A percentile compares a stretch with the other conserved stretches of the same genome.
phyloP scores from a whole-genome alignment of 1,140 invertebrate species.

The Lineus longissimus region DNA sequence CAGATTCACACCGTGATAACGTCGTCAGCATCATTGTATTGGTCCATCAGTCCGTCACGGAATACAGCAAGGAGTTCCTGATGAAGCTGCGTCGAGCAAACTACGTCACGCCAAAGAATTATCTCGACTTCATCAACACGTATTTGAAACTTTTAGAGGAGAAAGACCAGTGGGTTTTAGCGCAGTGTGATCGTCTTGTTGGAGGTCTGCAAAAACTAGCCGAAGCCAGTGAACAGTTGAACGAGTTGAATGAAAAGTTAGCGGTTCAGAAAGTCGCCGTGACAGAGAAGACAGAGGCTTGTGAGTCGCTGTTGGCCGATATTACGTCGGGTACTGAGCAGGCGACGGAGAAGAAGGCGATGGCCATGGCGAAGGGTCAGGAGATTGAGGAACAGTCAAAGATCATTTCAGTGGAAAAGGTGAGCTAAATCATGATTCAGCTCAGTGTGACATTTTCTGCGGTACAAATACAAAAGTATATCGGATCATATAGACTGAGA shows the following conservation, averaged over 20 bases:
- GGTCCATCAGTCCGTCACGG: conserved; percentile 70
- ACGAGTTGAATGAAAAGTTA: conserved; percentile 69
- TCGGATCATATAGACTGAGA: no score
- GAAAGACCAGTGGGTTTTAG: conserved; percentile 63
- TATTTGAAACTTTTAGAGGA: conserved; percentile 72
- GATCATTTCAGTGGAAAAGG: conserved; percentile 73
- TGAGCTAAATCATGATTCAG: conserved; percentile 18
- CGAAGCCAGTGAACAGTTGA: conserved; percentile 71
- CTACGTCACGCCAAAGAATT: conserved; percentile 86
- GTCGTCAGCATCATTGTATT: conserved; percentile 80
- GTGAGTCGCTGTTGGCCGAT: conserved; percentile 67
- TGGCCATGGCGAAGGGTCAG: conserved; percentile 70
- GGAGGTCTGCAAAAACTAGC: conserved; percentile 74
- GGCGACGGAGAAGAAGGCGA: conserved; percentile 70
- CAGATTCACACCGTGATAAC: conserved; percentile 62
- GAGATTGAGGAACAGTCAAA: conserved; percentile 76
- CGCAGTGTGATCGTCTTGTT: conserved; percentile 64
- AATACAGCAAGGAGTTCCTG: conserved; percentile 70
- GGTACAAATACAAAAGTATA: no score
- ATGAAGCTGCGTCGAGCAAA: conserved; percentile 70
- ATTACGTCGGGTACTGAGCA: conserved; percentile 62
- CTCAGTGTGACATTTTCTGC: background rate
- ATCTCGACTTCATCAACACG: conserved; percentile 76
- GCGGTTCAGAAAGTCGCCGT: conserved; percentile 74
- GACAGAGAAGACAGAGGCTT: conserved; percentile 69